phyloP scores from a whole-genome alignment of 2,888 invertebrate genomes.

The Eumacrocentrus americanus region DNA sequence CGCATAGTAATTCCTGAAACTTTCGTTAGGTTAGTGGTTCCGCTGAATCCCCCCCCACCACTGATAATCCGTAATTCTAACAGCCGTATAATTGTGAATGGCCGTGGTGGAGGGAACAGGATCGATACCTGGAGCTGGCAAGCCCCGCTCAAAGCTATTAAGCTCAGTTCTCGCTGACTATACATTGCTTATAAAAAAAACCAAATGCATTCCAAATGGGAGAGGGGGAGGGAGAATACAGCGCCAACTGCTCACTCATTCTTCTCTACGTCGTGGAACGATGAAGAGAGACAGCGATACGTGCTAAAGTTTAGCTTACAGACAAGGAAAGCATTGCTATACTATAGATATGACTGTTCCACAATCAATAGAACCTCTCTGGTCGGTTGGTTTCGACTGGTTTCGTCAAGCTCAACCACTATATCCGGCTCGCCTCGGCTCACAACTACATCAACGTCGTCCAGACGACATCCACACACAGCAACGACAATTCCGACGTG shows the following conservation, averaged over 20 bases:
- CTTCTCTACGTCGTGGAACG: neutral
- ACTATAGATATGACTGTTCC: neutral
- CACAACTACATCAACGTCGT: constrained; percentile 4
- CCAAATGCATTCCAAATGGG: neutral
- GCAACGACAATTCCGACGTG: neutral
- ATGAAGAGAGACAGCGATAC: too few species aligned
- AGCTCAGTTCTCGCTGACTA: constrained; percentile 19
- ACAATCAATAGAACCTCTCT: constrained; percentile 22
- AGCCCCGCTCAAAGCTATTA: constrained; percentile 28
- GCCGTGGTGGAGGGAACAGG: constrained; percentile 5
- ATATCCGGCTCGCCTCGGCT: constrained; percentile 15
- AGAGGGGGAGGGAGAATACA: neutral
- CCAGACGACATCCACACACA: neutral
- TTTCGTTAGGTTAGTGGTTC: constrained; percentile 18
- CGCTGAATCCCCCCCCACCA: constrained; percentile 7
- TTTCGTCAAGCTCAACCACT: constrained; percentile 25
- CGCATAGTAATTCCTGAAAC: constrained; percentile 31
- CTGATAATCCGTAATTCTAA: neutral
- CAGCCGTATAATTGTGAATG: constrained; percentile 18
- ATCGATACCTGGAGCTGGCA: constrained; percentile 28
- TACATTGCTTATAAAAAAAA: neutral
- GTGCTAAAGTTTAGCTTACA: neutral
- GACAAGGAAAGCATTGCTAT: neutral
- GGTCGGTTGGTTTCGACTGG: constrained; percentile 15
- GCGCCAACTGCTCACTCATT: neutral